Conservation (phyloP, 2,797 vertebrate species). For the Pantherophis vulpinus region DNA sequence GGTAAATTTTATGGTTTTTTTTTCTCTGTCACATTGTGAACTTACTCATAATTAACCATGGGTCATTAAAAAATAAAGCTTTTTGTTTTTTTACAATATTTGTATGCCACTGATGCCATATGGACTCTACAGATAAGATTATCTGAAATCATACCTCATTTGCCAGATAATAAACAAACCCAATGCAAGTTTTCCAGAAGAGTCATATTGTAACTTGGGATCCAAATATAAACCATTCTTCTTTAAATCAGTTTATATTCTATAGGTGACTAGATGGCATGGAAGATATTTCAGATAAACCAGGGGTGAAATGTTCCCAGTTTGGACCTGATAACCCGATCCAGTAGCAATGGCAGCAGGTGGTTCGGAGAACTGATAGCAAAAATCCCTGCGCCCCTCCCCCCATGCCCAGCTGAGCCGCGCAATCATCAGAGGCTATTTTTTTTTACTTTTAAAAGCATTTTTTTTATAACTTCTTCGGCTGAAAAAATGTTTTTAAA, state of each 20-base stretch:
- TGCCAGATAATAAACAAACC: background rate
- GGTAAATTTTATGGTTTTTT: background rate
- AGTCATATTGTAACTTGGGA: too few species aligned
- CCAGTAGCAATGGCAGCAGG: too few species aligned
- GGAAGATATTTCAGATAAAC: background rate
- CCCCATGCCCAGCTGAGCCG: too few species aligned
- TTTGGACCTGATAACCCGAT: too few species aligned
- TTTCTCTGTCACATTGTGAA: background rate
- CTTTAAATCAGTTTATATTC: background rate
- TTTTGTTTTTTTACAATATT: background rate
- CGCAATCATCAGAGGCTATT: too few species aligned
- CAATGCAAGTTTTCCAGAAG: background rate
- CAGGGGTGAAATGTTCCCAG: too few species aligned
- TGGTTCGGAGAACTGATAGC: too few species aligned
- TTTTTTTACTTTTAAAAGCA: too few species aligned
- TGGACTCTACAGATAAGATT: background rate
- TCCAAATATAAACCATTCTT: background rate
- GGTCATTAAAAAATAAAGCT: background rate
- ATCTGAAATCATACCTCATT: constrained; percentile 11
- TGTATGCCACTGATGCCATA: background rate
- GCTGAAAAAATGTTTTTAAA: too few species aligned
- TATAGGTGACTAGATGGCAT: background rate
- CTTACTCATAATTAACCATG: background rate
- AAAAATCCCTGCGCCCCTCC: too few species aligned
- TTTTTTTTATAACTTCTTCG: too few species aligned